Evolutionary conservation across 2,797 vertebrate species (phyloP), one percentile per base, ranked within the genome.

Genomic region (Miichthys miiuy): DNA sequence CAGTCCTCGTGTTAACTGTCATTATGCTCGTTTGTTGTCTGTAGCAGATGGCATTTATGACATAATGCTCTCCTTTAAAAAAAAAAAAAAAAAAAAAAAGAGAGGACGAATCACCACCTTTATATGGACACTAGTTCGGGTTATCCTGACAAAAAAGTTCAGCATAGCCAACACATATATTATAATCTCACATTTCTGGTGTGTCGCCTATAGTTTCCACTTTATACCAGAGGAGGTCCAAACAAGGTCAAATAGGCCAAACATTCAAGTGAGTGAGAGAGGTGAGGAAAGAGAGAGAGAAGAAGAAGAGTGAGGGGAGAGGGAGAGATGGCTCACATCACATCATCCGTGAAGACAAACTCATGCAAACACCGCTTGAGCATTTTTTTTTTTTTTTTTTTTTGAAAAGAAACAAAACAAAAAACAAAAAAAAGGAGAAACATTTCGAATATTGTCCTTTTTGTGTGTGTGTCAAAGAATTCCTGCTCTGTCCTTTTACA

Each of bases 291-390:
- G 18, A 27, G 42, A 4, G 1, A n/a, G n/a, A 18, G 12, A 44
- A 8, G 7, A 8, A 2, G 50, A 21, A 2, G 34, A 20, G 51
- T 5, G 12, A 2, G n/a, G 16, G 48, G 18, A 6, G 27, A 11
- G 83, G 91, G 92, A 5, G 52, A 14, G 52, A 27, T 55, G 62
- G 92, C 85, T 93, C 88, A 92, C 92, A 92, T 87, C 91, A 95
- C 92, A 88, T 95, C 93, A 94, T 95, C 94, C 94, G 91, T 93
- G 94, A 94, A 93, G 94, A 96, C 92, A 94, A 95, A 92, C 93
- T 94, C 96, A 91, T 93, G 88, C 91, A 91, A 91, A 90, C 87
- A 86, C 87, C 75, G 87, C 93, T 69, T 84, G 91, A 93, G 95
- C 91, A 89, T 93, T 92, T 93, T 34, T 34, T 34, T 34, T 30